A percentile compares a stretch with the other conserved stretches of the same genome.
These are phyloP conservation scores for Porites evermanni DNA, from an alignment of 92 coral and sea anemone genomes.

Conservation along the genomic window DNA sequence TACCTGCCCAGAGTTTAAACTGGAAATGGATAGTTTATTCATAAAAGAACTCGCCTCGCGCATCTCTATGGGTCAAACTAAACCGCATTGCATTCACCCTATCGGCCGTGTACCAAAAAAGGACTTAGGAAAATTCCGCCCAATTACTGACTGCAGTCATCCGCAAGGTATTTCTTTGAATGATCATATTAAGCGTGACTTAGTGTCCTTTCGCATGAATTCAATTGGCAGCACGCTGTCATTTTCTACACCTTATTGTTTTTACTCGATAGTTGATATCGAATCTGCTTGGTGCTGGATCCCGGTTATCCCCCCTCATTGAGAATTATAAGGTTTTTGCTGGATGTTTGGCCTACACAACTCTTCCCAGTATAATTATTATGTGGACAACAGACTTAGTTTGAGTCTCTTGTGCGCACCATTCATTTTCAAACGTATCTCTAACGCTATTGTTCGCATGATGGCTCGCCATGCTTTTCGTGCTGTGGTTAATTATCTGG, in stretches of 20 bases:
- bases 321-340: not conserved
- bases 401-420: constrained; percentile 12
- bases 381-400: not conserved
- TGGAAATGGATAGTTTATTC: constrained; percentile 30
- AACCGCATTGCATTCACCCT: not conserved
- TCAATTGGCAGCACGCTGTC: no score
- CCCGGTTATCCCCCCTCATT: not conserved
- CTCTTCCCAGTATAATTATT: not conserved
- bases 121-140: not conserved
- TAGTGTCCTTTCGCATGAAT: not conserved
- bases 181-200: not conserved
- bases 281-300: constrained; percentile 20
- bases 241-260: not conserved
- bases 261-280: not conserved
- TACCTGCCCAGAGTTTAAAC: constrained; percentile 29
- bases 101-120: constrained; percentile 1
- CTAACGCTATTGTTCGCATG: constrained; percentile 7
- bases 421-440: not conserved
- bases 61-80: constrained; percentile 1
- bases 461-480: not conserved
- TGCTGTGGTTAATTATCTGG: not conserved
- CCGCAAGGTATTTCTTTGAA: no score
- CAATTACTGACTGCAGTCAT: no score
- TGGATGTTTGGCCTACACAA: not conserved
- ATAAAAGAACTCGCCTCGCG: constrained; percentile 6